Base-by-base conservation (phyloP, 2,797 vertebrate genomes). In the Cyclura pinguis region DNA sequence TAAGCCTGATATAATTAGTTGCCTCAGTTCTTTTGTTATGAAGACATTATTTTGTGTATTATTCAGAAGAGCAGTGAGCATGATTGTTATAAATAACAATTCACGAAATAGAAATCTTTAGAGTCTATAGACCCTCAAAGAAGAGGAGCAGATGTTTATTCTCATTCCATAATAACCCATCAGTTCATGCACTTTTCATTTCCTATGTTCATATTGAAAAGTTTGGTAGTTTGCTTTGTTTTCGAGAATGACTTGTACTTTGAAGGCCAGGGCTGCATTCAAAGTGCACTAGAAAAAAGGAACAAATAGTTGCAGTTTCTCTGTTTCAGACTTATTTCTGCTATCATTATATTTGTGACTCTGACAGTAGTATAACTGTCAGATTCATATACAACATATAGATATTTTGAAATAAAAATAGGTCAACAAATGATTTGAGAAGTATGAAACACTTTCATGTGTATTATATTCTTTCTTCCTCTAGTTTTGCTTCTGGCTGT, bases 401-500 rank as follows among this genome's bases (percentile, higher is more conserved):
- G 77, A 38, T 72, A 50, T 74, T 35, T 59, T 67, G 12, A 76
- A 86, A 84, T 47, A 24, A 67, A 67, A 69, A 69, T 69, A 69
- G 89, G 10, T 78, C 50, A 67, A 77, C 87, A 50, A 22, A 69
- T 50, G 84, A 35, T 69, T 35, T 64, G 64, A 87, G 52, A 13
- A 94, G 42, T 77, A 22, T 38, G 50, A 93, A 59, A 18, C 64
- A 4, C 76, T 90, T 84, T 95, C 3, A 90, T 90, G 76, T 83
- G 67, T 84, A 32, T 83, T 27, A 8, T 82, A 32, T 85, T 76
- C 91, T 89, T 90, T 73, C 93, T 84, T 89, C 89, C 85, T 90
- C 38, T 96, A 99, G 99, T 91, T 99, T 99, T 96, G 98, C 99
- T 64, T 95, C 97, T 0, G 97, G 98, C 86, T 99, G 99, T 95